These are phyloP conservation scores for Ephydatia muelleri DNA, from an alignment of 37 sponge, comb jelly and placozoan genomes.

Conservation along the genomic window DNA sequence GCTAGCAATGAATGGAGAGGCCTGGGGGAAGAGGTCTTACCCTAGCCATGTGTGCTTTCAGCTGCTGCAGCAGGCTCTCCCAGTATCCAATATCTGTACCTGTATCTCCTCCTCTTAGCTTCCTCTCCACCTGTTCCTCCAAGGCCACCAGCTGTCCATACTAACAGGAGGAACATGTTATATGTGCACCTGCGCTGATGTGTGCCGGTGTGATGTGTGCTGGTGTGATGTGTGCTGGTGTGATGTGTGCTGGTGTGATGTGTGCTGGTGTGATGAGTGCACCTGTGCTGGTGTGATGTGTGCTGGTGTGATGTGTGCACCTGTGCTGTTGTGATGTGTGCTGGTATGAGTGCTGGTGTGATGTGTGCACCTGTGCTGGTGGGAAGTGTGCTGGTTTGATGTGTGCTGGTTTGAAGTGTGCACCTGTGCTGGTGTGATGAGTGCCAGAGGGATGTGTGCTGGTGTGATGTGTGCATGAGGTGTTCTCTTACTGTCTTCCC, in stretches of 20 bases:
- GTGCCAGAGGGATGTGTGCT: background rate
- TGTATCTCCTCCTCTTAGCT: conserved; percentile 69
- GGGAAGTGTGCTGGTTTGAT: background rate
- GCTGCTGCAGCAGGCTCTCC: conserved; percentile 84
- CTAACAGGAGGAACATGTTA: conserved; percentile 36
- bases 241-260: too few species aligned
- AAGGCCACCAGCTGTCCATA: conserved; percentile 78
- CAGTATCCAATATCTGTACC: conserved; percentile 90
- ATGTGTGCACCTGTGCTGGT: too few species aligned
- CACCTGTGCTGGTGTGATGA: background rate
- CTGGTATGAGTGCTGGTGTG: too few species aligned
- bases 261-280: too few species aligned
- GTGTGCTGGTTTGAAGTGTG: background rate
- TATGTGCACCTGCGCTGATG: too few species aligned
- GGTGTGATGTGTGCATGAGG: background rate
- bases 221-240: too few species aligned
- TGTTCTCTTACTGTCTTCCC: conserved; percentile 79
- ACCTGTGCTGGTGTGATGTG: too few species aligned
- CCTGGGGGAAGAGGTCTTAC: too few species aligned
- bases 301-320: too few species aligned
- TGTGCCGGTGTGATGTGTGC: too few species aligned
- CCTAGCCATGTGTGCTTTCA: conserved; percentile 88
- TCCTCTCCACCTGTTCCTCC: conserved; percentile 76
- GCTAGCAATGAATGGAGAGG: too few species aligned
- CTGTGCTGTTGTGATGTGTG: too few species aligned